Percentiles rank a stretch among this genome's conserved stretches.
These are phyloP conservation scores for Drosophila nigricruria DNA, from an alignment of 2,888 invertebrate genomes.

Conservation along the genomic window DNA sequence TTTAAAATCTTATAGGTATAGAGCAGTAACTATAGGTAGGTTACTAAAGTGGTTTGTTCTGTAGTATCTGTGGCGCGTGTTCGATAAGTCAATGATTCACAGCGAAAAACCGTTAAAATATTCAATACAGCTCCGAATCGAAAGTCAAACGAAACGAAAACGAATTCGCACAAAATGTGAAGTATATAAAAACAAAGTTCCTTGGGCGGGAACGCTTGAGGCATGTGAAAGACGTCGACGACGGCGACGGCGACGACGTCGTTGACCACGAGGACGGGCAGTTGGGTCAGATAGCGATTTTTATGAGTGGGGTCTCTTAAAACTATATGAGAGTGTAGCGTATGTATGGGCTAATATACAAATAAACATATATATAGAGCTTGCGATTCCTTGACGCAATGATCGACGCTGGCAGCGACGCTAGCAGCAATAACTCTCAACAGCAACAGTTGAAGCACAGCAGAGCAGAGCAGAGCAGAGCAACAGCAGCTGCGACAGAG, in stretches of 20 bases:
- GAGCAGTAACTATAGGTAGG: neutral
- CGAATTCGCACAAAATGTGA: constrained; percentile 51
- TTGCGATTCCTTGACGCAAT: constrained; percentile 43
- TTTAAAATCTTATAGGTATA: neutral
- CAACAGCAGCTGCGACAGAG: constrained; percentile 32
- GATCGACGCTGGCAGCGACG: constrained; percentile 36
- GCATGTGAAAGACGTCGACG: constrained; percentile 35
- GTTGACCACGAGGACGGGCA: constrained; percentile 9
- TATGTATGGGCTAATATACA: neutral
- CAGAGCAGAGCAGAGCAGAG: constrained; percentile 23
- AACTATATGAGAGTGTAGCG: constrained; percentile 14
- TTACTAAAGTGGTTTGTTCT: constrained; percentile 13
- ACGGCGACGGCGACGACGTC: constrained; percentile 12
- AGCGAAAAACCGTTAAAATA: constrained; percentile 36
- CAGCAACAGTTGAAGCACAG: neutral
- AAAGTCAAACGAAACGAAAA: constrained; percentile 51
- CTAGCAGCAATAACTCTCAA: constrained; percentile 44
- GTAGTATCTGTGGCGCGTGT: constrained; percentile 54
- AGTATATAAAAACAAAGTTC: constrained; percentile 45
- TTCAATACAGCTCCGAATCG: constrained; percentile 41
- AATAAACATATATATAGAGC: constrained; percentile 18
- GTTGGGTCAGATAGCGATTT: constrained; percentile 30
- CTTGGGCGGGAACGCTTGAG: constrained; percentile 38
- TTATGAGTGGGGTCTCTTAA: constrained; percentile 31
- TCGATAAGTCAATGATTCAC: constrained; percentile 37